Conservation (phyloP, 2,797 vertebrate species). For the Epinephelus coioides region DNA sequence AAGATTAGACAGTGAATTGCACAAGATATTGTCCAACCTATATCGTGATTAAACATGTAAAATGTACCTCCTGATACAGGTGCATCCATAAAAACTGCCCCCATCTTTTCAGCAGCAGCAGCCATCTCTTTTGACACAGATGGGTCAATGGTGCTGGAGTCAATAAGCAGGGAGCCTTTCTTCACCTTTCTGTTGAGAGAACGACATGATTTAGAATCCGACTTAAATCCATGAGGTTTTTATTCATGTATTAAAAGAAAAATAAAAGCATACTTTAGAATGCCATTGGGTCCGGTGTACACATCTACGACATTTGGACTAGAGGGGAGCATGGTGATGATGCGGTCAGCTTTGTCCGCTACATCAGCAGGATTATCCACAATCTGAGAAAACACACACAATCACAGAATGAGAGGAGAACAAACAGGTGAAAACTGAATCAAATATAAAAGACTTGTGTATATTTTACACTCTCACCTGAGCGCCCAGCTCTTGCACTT, state of each 20-base stretch:
- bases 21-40: background rate
- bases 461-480: slow-evolving; percentile 86
- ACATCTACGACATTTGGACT: slow-evolving; percentile 94
- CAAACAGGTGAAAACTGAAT: background rate
- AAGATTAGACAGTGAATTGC: background rate
- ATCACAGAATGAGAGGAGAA: background rate
- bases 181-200: slow-evolving; percentile 93
- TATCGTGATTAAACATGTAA: background rate
- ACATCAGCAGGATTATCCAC: slow-evolving; percentile 95
- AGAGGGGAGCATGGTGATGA: slow-evolving; percentile 98
- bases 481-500: slow-evolving; percentile 94
- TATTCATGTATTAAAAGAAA: slow-evolving; percentile 7
- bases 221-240: background rate
- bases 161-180: slow-evolving; percentile 97
- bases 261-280: slow-evolving; percentile 85
- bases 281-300: slow-evolving; percentile 94
- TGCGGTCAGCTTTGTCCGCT: slow-evolving; percentile 96
- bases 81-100: slow-evolving; percentile 98
- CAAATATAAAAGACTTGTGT: background rate
- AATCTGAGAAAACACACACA: slow-evolving; percentile 85
- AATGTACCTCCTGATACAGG: slow-evolving; percentile 97
- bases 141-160: slow-evolving; percentile 99
- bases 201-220: background rate
- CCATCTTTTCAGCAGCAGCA: slow-evolving; percentile 94
- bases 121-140: slow-evolving; percentile 96